Percentiles rank a stretch among this genome's conserved stretches.
Evolutionary conservation across 2,888 invertebrate genomes (phyloP).

Genomic region (Euplexia lucipara): DNA sequence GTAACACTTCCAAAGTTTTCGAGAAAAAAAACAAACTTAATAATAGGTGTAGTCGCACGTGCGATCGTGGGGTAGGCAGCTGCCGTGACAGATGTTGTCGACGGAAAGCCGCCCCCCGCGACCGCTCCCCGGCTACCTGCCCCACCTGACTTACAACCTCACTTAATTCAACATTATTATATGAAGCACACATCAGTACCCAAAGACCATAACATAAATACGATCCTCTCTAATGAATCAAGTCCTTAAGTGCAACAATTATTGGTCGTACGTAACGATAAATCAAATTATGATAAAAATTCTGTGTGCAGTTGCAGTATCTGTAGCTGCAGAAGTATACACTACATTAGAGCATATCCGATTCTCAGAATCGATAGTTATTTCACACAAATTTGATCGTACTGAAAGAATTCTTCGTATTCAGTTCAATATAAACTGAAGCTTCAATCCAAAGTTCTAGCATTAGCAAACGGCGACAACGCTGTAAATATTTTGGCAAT

Average conservation of each 20-base stretch:
- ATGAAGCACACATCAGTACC: conserved; percentile 62
- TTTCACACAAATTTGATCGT: conserved; percentile 49
- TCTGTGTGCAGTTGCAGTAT: conserved; percentile 49
- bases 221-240: conserved; percentile 52
- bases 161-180: conserved; percentile 60
- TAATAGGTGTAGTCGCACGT: conserved; percentile 89
- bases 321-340: conserved; percentile 39
- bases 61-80: conserved; percentile 83
- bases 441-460: conserved; percentile 70
- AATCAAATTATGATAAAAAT: conserved; percentile 46
- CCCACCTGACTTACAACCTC: conserved; percentile 76
- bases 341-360: conserved; percentile 27
- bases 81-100: conserved; percentile 88
- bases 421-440: conserved; percentile 71
- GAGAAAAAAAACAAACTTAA: conserved; percentile 79
- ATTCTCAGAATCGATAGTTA: conserved; percentile 60
- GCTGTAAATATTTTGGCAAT: conserved; percentile 83
- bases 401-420: conserved; percentile 62
- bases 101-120: conserved; percentile 76
- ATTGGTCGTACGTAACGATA: conserved; percentile 38
- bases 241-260: conserved; percentile 47
- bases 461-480: conserved; percentile 77
- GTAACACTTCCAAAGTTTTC: conserved; percentile 75
- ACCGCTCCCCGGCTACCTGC: conserved; percentile 75
- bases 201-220: conserved; percentile 60